A percentile compares a stretch with the other conserved stretches of the same genome.
phyloP scores from a whole-genome alignment of 2,113 vertebrate genomes.

The Empidonax traillii region DNA sequence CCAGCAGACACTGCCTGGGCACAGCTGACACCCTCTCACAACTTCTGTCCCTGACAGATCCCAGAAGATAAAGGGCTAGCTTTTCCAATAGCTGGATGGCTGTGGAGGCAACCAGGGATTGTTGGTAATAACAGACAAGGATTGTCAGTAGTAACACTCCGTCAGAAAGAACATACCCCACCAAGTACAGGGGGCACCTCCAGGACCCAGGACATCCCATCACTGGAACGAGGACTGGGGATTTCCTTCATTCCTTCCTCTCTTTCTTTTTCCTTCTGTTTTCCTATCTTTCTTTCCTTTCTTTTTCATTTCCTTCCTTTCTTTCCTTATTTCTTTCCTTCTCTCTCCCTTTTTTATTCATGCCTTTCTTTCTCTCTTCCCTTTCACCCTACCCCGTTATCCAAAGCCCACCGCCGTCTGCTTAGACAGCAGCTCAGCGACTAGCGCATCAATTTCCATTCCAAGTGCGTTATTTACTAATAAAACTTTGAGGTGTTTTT shows the following conservation, averaged over 20 bases:
- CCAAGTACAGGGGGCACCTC: background rate
- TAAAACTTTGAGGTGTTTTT: background rate
- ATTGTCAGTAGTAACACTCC: background rate
- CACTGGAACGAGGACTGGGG: too few relatives aligned
- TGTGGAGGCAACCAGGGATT: background rate
- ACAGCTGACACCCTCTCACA: background rate
- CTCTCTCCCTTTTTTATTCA: background rate
- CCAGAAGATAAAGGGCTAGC: background rate
- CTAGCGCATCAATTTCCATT: background rate
- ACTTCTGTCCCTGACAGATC: background rate
- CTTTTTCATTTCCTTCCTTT: too few relatives aligned
- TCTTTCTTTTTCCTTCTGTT: background rate
- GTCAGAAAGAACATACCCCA: background rate
- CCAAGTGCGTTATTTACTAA: background rate
- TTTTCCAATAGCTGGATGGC: background rate
- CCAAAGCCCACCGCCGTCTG: background rate
- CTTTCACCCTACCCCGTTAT: background rate
- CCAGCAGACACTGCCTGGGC: background rate
- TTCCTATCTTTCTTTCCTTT: too few relatives aligned
- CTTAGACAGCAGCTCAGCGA: background rate
- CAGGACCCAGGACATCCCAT: background rate
- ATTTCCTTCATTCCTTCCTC: background rate
- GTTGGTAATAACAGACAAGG: background rate
- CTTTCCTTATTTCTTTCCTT: too few relatives aligned
- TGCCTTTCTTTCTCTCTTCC: background rate